These are phyloP conservation scores for Pipistrellus pipistrellus DNA, from an alignment of 2,797 vertebrate species.

Conservation along the genomic window DNA sequence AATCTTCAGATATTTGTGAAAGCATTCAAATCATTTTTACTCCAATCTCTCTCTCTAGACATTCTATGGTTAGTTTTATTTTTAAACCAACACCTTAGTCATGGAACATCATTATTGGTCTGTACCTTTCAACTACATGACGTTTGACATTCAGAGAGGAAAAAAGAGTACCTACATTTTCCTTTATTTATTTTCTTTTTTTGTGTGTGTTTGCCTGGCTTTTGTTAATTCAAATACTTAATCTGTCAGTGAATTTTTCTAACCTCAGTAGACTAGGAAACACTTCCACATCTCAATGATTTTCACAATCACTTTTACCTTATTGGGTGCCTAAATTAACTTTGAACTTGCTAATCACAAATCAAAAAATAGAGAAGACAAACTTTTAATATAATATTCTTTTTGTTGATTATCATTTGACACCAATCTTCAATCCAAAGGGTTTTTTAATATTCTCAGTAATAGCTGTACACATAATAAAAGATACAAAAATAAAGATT, in stretches of 20 bases:
- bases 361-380: conserved; percentile 40
- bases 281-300: not conserved
- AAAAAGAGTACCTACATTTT: not conserved
- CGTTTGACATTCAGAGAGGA: conserved; percentile 56
- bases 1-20: conserved; percentile 9
- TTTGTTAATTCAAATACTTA: conserved; percentile 54
- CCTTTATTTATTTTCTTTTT: not conserved
- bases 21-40: conserved; percentile 34
- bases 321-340: conserved; percentile 43
- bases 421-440: conserved; percentile 45
- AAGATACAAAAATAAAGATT: not conserved
- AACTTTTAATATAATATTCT: conserved; percentile 18
- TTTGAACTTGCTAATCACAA: conserved; percentile 57
- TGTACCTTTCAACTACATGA: not conserved
- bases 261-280: conserved; percentile 3
- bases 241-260: conserved; percentile 21
- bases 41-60: not conserved
- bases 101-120: conserved; percentile 44
- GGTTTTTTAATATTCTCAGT: conserved; percentile 26
- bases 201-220: not conserved
- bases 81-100: conserved; percentile 61
- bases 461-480: conserved; percentile 31
- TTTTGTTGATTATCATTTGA: conserved; percentile 52
- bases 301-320: conserved; percentile 46
- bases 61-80: conserved; percentile 40